These are phyloP conservation scores for Catharus ustulatus DNA, from an alignment of 2,797 vertebrate genomes.

Conservation along the genomic window DNA sequence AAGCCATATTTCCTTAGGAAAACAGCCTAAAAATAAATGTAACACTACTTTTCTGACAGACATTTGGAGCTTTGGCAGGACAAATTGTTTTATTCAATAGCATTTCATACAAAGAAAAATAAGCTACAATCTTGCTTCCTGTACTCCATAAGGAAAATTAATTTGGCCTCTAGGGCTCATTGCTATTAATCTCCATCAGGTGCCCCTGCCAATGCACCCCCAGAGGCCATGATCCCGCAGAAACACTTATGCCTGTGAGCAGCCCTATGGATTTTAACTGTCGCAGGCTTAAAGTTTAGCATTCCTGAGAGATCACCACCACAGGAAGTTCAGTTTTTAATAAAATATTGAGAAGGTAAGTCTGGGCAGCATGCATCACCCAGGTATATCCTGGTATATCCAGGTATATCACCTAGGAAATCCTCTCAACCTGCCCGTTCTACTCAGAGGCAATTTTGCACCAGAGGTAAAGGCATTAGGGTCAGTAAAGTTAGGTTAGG, in stretches of 20 bases:
- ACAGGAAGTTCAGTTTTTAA: background rate
- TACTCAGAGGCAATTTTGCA: background rate
- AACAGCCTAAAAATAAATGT: conserved; percentile 43
- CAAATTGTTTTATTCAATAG: conserved; percentile 30
- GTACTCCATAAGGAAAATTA: conserved; percentile 18
- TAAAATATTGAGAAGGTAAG: background rate
- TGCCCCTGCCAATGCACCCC: background rate
- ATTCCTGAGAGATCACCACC: background rate
- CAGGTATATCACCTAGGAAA: background rate
- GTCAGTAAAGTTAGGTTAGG: background rate
- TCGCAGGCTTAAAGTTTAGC: background rate
- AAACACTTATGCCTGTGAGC: background rate
- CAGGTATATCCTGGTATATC: background rate
- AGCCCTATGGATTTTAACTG: background rate
- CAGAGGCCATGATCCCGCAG: background rate
- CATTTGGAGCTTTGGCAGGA: conserved; percentile 37
- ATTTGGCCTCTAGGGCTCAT: conserved; percentile 29
- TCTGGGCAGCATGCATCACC: background rate
- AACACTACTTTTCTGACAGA: conserved; percentile 30
- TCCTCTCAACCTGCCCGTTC: background rate
- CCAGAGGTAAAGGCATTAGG: background rate
- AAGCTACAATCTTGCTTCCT: background rate
- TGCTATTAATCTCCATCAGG: conserved; percentile 44
- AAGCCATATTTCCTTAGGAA: conserved; percentile 40
- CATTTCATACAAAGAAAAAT: conserved; percentile 15